These are phyloP conservation scores for Tetramorium parvispinum DNA, from an alignment of 1,140 invertebrate genomes.

Conservation along the genomic window DNA sequence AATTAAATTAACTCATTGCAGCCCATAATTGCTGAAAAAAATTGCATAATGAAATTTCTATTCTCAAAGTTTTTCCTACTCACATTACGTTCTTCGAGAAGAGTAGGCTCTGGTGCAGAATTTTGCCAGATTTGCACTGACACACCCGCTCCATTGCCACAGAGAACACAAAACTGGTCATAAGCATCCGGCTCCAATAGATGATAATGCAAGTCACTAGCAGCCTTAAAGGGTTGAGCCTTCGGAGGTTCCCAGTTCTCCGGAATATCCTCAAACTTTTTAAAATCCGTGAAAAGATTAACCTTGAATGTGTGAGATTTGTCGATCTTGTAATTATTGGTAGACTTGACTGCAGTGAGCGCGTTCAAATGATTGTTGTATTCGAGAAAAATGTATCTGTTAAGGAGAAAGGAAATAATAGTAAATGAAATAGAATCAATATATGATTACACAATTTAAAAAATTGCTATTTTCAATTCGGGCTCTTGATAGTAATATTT, in stretches of 20 bases:
- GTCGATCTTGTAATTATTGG: slow-evolving; percentile 98
- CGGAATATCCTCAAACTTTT: slow-evolving; percentile 96
- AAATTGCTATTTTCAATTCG: no score
- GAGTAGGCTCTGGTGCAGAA: slow-evolving; percentile 93
- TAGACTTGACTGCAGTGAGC: slow-evolving; percentile 93
- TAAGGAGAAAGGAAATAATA: not conserved
- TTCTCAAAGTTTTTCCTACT: slow-evolving; percentile 70
- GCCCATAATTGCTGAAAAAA: not conserved
- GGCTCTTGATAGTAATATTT: no score
- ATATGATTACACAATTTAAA: no score
- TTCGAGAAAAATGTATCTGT: slow-evolving; percentile 96
- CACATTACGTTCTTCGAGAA: slow-evolving; percentile 94
- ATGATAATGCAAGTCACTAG: slow-evolving; percentile 96
- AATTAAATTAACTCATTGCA: not conserved
- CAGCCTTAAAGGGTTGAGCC: slow-evolving; percentile 94
- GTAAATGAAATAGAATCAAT: no score
- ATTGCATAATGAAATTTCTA: not conserved
- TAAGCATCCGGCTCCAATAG: slow-evolving; percentile 96
- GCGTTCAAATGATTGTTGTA: slow-evolving; percentile 94
- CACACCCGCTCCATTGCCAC: slow-evolving; percentile 90
- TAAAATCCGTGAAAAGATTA: slow-evolving; percentile 98
- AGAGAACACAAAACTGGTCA: slow-evolving; percentile 97
- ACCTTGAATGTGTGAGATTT: slow-evolving; percentile 98
- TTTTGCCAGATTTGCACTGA: slow-evolving; percentile 96
- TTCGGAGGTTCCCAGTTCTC: slow-evolving; percentile 96